Conservation (phyloP, 2,113 vertebrate species). For the Ciconia stormi region DNA sequence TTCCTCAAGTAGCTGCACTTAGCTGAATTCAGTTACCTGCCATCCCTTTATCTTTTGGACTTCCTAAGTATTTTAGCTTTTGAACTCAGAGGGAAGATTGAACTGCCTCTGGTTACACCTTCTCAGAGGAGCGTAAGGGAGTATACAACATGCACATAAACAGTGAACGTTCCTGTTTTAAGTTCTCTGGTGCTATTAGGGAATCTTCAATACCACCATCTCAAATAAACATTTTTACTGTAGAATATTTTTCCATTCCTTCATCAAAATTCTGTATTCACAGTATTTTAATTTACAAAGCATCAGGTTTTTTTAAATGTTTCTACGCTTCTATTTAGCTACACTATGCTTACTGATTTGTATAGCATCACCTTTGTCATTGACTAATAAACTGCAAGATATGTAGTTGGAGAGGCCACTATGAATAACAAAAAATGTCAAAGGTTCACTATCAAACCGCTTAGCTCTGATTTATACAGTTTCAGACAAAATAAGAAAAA, state of each 20-base stretch:
- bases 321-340: neutral
- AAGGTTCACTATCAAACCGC: neutral
- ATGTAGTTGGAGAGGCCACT: neutral
- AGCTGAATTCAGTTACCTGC: neutral
- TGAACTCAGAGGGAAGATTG: neutral
- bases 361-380: neutral
- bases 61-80: neutral
- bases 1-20: neutral
- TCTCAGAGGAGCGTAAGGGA: neutral
- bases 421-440: neutral
- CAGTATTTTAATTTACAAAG: neutral
- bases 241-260: neutral
- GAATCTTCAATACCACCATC: neutral
- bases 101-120: neutral
- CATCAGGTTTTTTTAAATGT: neutral
- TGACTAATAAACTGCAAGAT: neutral
- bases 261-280: neutral
- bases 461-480: neutral
- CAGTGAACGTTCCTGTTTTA: neutral
- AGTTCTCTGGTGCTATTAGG: neutral
- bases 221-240: neutral
- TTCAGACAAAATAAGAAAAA: conserved; percentile 1
- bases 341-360: neutral
- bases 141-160: neutral
- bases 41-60: neutral